Evolutionary conservation across 2,797 vertebrate species (phyloP).

Genomic region (Syngnathus acus): DNA sequence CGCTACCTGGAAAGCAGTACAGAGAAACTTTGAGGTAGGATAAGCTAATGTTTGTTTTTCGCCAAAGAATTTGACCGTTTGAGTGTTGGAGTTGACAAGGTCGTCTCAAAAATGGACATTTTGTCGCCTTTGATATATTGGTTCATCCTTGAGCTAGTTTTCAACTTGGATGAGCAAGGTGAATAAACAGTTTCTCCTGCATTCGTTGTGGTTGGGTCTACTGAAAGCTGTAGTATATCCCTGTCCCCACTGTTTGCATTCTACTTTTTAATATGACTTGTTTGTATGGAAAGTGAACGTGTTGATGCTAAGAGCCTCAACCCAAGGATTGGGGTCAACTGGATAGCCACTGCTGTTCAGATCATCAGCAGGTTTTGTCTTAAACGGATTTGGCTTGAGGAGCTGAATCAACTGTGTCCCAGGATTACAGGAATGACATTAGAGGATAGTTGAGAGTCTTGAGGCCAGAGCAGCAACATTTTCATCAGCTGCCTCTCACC

Average conservation of each 20-base stretch:
- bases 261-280: constrained; percentile 4
- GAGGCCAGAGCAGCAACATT: constrained; percentile 43
- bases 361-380: constrained; percentile 84
- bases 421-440: constrained; percentile 82
- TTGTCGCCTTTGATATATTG: not conserved
- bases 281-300: constrained; percentile 54
- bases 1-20: constrained; percentile 38
- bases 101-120: not conserved
- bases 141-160: constrained; percentile 6
- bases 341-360: constrained; percentile 72
- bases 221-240: not conserved
- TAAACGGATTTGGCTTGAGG: constrained; percentile 84
- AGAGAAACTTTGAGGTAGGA: constrained; percentile 51
- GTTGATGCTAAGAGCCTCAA: constrained; percentile 47
- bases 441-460: constrained; percentile 58
- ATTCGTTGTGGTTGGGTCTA: not conserved
- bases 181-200: not conserved
- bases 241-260: not conserved
- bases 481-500: constrained; percentile 29
- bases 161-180: not conserved
- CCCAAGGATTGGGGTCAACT: constrained; percentile 73
- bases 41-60: not conserved
- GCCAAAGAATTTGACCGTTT: not conserved
- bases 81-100: not conserved
- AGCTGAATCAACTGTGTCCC: constrained; percentile 78